Percentiles rank a stretch among this genome's conserved stretches.
Conservation (phyloP, 1,140 invertebrate genomes). For the Drosophila baimaii region DNA sequence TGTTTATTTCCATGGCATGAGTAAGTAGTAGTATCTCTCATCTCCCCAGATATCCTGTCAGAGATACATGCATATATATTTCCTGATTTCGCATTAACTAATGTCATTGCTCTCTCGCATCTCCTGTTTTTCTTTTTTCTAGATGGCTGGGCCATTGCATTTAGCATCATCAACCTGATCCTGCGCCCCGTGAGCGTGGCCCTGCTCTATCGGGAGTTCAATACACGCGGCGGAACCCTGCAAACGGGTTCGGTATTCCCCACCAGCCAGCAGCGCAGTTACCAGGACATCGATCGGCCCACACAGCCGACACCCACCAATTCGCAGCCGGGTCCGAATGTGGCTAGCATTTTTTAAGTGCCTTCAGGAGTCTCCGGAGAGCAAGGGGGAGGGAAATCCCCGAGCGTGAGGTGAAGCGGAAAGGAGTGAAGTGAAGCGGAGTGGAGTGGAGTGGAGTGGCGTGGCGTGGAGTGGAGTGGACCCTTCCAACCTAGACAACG, state of each 20-base stretch:
- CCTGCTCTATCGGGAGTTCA: slow-evolving; percentile 79
- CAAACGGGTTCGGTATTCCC: slow-evolving; percentile 77
- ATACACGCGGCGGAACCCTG: slow-evolving; percentile 73
- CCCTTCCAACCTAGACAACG: slow-evolving; percentile 63
- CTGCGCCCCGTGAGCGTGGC: slow-evolving; percentile 75
- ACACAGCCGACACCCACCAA: slow-evolving; percentile 79
- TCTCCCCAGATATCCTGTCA: not conserved
- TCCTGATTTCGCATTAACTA: no score
- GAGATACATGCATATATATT: no score
- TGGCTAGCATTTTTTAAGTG: slow-evolving; percentile 79
- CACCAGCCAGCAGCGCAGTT: slow-evolving; percentile 78
- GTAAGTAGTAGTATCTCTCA: slow-evolving; percentile 69
- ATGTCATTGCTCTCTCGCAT: no score
- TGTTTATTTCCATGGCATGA: slow-evolving; percentile 72
- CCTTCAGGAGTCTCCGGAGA: no score
- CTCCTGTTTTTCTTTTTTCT: no score
- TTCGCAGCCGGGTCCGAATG: slow-evolving; percentile 76
- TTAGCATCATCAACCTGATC: slow-evolving; percentile 78
- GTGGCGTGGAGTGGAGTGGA: slow-evolving; percentile 1
- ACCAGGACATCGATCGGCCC: slow-evolving; percentile 83
- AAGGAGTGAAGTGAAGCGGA: not conserved
- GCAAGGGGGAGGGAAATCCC: no score
- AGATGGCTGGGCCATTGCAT: slow-evolving; percentile 81
- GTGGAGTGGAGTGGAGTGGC: not conserved
- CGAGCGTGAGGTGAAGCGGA: not conserved